A percentile compares a stretch with the other conserved stretches of the same genome.
Evolutionary conservation across 1,140 invertebrate species (phyloP).

Genomic region (Archivesica marissinica): DNA sequence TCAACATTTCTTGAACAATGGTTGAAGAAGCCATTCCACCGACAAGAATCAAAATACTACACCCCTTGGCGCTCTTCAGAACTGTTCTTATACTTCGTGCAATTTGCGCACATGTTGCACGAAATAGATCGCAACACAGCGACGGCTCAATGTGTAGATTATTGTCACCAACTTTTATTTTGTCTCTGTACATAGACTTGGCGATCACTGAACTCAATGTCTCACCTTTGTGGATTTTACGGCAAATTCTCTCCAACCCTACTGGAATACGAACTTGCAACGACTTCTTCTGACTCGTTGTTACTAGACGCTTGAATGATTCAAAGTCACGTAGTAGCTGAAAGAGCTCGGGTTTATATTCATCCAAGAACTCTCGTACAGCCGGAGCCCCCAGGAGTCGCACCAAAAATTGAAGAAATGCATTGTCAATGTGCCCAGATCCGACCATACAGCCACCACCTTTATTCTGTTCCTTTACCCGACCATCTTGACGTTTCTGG

Average conservation of each 20-base stretch:
- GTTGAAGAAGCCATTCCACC: constrained; percentile 65
- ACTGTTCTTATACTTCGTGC: constrained; percentile 37
- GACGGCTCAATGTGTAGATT: constrained; percentile 52
- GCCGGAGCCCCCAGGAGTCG: constrained; percentile 73
- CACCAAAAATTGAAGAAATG: constrained; percentile 74
- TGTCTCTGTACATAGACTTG: constrained; percentile 51
- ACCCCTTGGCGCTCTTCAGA: constrained; percentile 27
- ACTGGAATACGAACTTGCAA: constrained; percentile 18
- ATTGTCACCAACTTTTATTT: constrained; percentile 50
- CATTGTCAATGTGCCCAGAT: constrained; percentile 74
- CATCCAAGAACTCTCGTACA: constrained; percentile 69
- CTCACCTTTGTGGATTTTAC: constrained; percentile 40
- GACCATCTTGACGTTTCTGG: constrained; percentile 72
- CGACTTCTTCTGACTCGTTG: not conserved
- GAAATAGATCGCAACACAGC: constrained; percentile 44
- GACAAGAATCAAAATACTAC: constrained; percentile 63
- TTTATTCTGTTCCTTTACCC: constrained; percentile 74
- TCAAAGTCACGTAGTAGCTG: constrained; percentile 64
- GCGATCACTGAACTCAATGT: constrained; percentile 12
- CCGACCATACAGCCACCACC: constrained; percentile 78
- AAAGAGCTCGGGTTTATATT: constrained; percentile 70
- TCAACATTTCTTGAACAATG: constrained; percentile 55
- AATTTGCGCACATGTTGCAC: constrained; percentile 53
- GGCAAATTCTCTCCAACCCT: constrained; percentile 53
- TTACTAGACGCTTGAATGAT: constrained; percentile 48